Evolutionary conservation across 2,797 vertebrate genomes (phyloP).

Genomic region (Balearica regulorum): DNA sequence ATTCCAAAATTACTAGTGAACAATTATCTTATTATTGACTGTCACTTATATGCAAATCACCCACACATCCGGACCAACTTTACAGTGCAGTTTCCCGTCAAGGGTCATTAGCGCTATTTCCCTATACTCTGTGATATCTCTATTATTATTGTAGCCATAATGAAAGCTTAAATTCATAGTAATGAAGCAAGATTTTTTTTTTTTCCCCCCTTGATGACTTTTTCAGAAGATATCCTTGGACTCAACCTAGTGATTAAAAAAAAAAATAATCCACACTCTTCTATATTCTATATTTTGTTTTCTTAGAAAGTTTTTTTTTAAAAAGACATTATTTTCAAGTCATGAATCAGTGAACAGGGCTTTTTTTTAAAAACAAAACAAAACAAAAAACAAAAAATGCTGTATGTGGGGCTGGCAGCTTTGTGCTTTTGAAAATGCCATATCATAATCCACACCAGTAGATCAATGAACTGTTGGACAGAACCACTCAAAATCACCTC

Average conservation of each 20-base stretch:
- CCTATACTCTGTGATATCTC: not conserved
- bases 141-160: not conserved
- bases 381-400: accelerated
- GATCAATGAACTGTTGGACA: constrained; percentile 47
- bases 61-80: not conserved
- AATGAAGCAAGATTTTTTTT: not conserved
- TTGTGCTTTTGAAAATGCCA: not conserved
- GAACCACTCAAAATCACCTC: constrained; percentile 23
- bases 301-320: not conserved
- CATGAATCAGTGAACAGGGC: not conserved
- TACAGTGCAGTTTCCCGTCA: not conserved
- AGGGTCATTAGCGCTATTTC: not conserved
- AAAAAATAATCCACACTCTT: not conserved
- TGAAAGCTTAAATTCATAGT: not conserved
- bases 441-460: not conserved
- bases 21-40: not conserved
- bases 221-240: not conserved
- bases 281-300: not conserved
- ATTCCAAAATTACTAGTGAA: not conserved
- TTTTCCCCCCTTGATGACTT: not conserved
- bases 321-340: not conserved
- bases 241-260: not conserved
- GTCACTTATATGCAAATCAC: not conserved
- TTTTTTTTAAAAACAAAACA: too few relatives aligned
- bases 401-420: not conserved